A percentile compares a stretch with the other conserved stretches of the same genome.
phyloP scores from a whole-genome alignment of 2,113 vertebrate species.

The Caloenas nicobarica region DNA sequence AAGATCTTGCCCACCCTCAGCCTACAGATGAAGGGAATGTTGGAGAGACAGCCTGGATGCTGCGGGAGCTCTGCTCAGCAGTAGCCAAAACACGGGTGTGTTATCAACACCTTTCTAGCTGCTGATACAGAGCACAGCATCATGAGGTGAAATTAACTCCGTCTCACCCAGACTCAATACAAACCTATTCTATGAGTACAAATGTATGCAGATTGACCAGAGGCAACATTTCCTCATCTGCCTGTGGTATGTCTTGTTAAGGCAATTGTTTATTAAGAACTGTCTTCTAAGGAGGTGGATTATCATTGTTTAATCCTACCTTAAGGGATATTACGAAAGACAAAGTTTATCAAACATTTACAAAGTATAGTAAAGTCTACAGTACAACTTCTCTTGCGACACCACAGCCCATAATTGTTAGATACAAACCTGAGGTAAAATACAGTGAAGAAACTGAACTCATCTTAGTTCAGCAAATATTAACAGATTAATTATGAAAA shows the following conservation, averaged over 20 bases:
- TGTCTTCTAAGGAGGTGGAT: background rate
- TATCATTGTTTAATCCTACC: slow-evolving; percentile 9
- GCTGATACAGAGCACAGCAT: too few relatives aligned
- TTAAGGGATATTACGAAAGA: background rate
- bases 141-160: too few relatives aligned
- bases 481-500: background rate
- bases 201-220: background rate
- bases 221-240: background rate
- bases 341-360: background rate
- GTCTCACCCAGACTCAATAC: too few relatives aligned
- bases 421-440: background rate
- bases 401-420: background rate
- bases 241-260: background rate
- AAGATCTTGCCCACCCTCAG: too few relatives aligned
- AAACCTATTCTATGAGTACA: background rate
- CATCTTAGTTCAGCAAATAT: background rate
- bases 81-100: too few relatives aligned
- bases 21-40: too few relatives aligned
- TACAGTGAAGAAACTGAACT: background rate
- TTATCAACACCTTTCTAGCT: too few relatives aligned
- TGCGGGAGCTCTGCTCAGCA: too few relatives aligned
- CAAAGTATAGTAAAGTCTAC: background rate
- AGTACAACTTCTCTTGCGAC: background rate
- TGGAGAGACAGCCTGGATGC: too few relatives aligned
- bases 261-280: background rate